Evolutionary conservation across 2,888 invertebrate genomes (phyloP).

Genomic region (Crematogaster levior): DNA sequence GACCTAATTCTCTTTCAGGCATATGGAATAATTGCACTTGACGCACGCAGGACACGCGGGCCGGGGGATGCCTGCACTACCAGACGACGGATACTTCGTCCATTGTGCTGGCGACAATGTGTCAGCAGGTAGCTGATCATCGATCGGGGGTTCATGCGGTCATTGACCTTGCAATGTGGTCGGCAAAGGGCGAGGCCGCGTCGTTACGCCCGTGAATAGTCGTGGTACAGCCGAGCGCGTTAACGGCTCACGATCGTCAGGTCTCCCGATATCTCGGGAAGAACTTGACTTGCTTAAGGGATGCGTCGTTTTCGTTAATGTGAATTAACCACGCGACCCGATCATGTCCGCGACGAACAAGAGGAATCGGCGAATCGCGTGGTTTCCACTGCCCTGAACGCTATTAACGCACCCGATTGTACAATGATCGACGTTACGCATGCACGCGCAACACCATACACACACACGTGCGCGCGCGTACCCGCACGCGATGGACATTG

Average conservation of each 20-base stretch:
- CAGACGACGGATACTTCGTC: constrained; percentile 61
- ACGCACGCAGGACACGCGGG: constrained; percentile 41
- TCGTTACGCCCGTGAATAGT: constrained; percentile 34
- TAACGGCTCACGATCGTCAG: background rate
- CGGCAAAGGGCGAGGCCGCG: constrained; percentile 41
- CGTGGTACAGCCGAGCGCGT: background rate
- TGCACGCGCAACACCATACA: background rate
- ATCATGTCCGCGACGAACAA: background rate
- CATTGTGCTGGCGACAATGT: constrained; percentile 74
- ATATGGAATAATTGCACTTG: constrained; percentile 73
- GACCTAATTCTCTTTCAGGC: constrained; percentile 55
- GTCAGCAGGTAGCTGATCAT: constrained; percentile 78
- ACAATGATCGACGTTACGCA: background rate
- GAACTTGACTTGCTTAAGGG: background rate
- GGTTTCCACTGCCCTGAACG: too few species aligned
- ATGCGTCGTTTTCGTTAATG: background rate
- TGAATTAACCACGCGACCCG: background rate
- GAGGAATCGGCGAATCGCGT: background rate
- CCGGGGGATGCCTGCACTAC: constrained; percentile 50
- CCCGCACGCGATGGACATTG: constrained; percentile 3
- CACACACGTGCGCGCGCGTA: too few species aligned
- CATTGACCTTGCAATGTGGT: constrained; percentile 72
- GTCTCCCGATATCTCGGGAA: background rate
- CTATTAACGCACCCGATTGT: background rate
- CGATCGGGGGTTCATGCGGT: constrained; percentile 71